A percentile compares a stretch with the other conserved stretches of the same genome.
These are phyloP conservation scores for Meda fulgida DNA, from an alignment of 2,797 vertebrate genomes.

Conservation along the genomic window DNA sequence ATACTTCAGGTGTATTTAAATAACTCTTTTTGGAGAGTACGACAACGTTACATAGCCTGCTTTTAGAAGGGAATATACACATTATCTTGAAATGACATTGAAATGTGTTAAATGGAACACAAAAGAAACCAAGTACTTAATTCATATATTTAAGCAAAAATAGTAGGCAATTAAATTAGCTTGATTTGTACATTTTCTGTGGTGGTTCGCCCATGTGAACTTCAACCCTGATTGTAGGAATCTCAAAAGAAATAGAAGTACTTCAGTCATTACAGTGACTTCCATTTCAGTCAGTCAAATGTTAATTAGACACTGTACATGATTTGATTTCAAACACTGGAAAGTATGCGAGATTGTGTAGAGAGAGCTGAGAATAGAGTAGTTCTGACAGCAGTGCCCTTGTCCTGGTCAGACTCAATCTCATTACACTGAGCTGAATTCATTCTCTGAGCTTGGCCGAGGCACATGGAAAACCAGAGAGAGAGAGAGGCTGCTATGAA, in stretches of 20 bases:
- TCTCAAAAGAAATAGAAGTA: not conserved
- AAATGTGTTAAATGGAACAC: not conserved
- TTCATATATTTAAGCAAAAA: not conserved
- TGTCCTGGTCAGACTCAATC: constrained; percentile 60
- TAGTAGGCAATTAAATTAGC: not conserved
- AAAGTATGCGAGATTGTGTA: not conserved
- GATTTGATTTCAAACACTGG: not conserved
- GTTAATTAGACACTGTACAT: not conserved
- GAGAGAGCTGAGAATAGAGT: not conserved
- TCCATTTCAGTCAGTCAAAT: not conserved
- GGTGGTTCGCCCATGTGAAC: not conserved
- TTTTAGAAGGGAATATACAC: not conserved
- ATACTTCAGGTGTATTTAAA: not conserved
- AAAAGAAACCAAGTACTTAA: not conserved
- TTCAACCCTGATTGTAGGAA: not conserved
- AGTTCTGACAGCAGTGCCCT: constrained; percentile 35
- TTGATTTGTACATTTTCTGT: not conserved
- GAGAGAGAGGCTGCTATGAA: constrained; percentile 12
- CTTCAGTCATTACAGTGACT: not conserved
- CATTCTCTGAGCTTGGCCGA: constrained; percentile 48
- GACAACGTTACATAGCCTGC: not conserved
- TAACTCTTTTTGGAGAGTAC: not conserved
- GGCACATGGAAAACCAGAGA: constrained; percentile 33
- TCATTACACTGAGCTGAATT: constrained; percentile 51
- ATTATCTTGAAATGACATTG: not conserved